Percentiles rank a stretch among this genome's conserved stretches.
Evolutionary conservation across 1,140 invertebrate genomes (phyloP).

Genomic region (Aphelenchoides besseyi): DNA sequence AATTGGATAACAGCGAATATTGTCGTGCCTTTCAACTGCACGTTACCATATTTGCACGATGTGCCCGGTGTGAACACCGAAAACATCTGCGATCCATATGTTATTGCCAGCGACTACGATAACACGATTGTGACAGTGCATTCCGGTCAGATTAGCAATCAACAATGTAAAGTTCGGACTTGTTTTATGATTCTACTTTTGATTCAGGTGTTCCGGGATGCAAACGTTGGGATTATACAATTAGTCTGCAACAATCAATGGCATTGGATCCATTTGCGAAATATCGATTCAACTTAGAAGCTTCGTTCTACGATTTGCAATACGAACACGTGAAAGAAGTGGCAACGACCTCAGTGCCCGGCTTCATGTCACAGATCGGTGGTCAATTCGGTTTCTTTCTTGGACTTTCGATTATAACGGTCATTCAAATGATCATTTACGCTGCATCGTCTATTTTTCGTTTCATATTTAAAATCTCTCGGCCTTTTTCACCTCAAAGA

Average conservation of each 20-base stretch:
- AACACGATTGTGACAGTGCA: constrained; percentile 38
- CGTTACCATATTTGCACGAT: constrained; percentile 47
- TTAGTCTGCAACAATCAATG: constrained; percentile 51
- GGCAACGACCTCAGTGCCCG: constrained; percentile 55
- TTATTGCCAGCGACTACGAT: constrained; percentile 50
- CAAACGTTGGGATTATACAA: constrained; percentile 55
- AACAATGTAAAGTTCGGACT: background rate
- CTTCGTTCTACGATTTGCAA: constrained; percentile 56
- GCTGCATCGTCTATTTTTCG: background rate
- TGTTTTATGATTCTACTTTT: no score
- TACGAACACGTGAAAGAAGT: constrained; percentile 59
- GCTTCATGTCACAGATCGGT: constrained; percentile 62
- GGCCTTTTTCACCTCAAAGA: constrained; percentile 6
- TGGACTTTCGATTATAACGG: constrained; percentile 59
- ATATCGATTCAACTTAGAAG: constrained; percentile 51
- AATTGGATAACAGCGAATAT: constrained; percentile 55
- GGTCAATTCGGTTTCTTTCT: constrained; percentile 61
- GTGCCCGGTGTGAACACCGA: constrained; percentile 31
- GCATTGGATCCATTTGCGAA: constrained; percentile 43
- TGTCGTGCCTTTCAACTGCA: constrained; percentile 56
- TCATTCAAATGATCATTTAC: constrained; percentile 57
- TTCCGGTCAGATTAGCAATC: constrained; percentile 3
- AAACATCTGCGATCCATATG: constrained; percentile 32
- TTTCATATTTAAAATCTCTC: constrained; percentile 10
- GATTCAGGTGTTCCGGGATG: constrained; percentile 58